Evolutionary conservation across 1,140 invertebrate genomes (phyloP).

Genomic region (Andrena cerasifolii): DNA sequence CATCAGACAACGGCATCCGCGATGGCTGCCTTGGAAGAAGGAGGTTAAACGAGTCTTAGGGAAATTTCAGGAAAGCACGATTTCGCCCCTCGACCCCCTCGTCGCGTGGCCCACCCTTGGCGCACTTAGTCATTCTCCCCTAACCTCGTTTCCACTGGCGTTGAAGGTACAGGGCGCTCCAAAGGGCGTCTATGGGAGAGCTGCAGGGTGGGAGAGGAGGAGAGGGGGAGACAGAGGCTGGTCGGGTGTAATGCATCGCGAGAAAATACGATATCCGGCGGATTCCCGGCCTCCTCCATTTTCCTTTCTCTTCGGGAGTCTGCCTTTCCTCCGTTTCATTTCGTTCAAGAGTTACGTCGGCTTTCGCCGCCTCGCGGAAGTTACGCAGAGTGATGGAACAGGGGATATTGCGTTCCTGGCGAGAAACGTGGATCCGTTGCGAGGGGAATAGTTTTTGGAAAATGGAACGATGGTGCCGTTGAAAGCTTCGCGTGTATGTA

Average conservation of each 20-base stretch:
- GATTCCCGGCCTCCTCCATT: constrained; percentile 42
- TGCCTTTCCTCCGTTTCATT: constrained; percentile 55
- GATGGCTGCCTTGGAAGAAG: constrained; percentile 10
- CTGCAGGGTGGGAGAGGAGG: too few species aligned
- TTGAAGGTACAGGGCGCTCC: constrained; percentile 44
- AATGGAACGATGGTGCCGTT: too few species aligned
- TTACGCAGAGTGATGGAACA: constrained; percentile 24
- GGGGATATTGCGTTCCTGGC: constrained; percentile 19
- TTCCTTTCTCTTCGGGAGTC: constrained; percentile 18
- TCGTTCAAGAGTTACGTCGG: constrained; percentile 32
- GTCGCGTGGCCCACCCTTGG: constrained; percentile 42
- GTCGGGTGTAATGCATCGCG: constrained; percentile 37
- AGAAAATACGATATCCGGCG: constrained; percentile 64
- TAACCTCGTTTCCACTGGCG: constrained; percentile 60
- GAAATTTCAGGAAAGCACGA: constrained; percentile 59
- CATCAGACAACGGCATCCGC: not conserved
- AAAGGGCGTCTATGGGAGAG: constrained; percentile 18
- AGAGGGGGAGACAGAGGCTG: not conserved
- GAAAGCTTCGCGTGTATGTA: too few species aligned
- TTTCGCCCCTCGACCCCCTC: constrained; percentile 25
- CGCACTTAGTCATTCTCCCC: constrained; percentile 66
- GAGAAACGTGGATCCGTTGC: not conserved
- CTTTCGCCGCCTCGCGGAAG: not conserved
- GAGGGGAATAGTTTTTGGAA: not conserved
- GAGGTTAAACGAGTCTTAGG: constrained; percentile 68